Percentiles rank a stretch among this genome's conserved stretches.
These are phyloP conservation scores for Ditylenchus weischeri DNA, from an alignment of 2,888 invertebrate genomes.

Conservation along the genomic window DNA sequence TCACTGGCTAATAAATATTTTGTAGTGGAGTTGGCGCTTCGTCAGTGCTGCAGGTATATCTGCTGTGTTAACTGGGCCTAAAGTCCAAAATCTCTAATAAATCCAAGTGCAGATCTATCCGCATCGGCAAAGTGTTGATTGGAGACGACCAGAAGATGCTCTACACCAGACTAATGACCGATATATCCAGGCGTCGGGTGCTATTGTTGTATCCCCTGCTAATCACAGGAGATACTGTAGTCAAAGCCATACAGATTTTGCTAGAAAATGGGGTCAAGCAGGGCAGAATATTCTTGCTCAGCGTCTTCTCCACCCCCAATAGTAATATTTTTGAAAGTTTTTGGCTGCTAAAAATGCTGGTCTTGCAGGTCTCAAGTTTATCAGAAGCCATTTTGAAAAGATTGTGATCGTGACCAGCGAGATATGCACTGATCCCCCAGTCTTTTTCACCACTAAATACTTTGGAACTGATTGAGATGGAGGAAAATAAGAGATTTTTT, in stretches of 20 bases:
- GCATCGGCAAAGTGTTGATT: conserved; percentile 95
- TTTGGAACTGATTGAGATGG: conserved; percentile 16
- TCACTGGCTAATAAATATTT: conserved; percentile 44
- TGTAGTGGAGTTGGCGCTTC: conserved; percentile 3
- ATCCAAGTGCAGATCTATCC: conserved; percentile 71
- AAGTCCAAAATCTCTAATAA: no score
- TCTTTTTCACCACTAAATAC: conserved; percentile 88
- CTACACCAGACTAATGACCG: conserved; percentile 92
- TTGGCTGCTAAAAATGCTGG: conserved; percentile 5
- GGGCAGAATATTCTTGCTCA: conserved; percentile 90
- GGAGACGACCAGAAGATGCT: conserved; percentile 91
- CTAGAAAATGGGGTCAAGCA: conserved; percentile 90
- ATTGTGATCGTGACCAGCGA: conserved; percentile 94
- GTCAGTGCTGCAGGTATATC: conserved; percentile 11
- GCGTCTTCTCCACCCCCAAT: conserved; percentile 87
- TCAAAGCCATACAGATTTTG: conserved; percentile 85
- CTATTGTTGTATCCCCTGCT: conserved; percentile 29
- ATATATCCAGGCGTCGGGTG: conserved; percentile 81
- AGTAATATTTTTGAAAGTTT: conserved; percentile 54
- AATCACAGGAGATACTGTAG: conserved; percentile 87
- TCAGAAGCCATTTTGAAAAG: conserved; percentile 59
- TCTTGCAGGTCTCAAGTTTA: conserved; percentile 26
- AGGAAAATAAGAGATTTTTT: no score
- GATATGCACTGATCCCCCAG: conserved; percentile 87
- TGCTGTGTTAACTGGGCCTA: no score